Evolutionary conservation across 2,113 vertebrate species (phyloP).

Genomic region (Drymodes brunneopygia): DNA sequence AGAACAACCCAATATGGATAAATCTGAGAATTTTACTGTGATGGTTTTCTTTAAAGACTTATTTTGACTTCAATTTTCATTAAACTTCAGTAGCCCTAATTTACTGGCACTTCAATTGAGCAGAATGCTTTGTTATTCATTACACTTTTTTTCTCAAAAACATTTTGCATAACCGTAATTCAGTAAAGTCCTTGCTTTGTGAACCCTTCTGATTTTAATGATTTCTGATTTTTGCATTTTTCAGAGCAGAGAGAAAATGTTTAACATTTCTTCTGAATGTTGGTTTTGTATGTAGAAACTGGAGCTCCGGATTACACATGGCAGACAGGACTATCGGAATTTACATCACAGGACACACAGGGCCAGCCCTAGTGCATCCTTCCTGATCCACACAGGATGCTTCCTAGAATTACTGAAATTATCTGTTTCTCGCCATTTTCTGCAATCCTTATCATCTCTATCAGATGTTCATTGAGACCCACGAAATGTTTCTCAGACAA

Average conservation of each 20-base stretch:
- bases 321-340: not conserved
- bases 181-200: not conserved
- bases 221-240: not conserved
- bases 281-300: fast-evolving
- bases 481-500: not conserved
- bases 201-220: not conserved
- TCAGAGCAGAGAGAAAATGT: not conserved
- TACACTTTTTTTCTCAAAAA: not conserved
- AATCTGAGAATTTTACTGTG: not conserved
- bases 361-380: not conserved
- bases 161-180: not conserved
- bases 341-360: not conserved
- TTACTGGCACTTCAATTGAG: not conserved
- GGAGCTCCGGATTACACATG: not conserved
- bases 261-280: not conserved
- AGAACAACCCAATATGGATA: not conserved
- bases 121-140: not conserved
- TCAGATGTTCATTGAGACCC: fast-evolving
- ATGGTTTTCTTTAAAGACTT: not conserved
- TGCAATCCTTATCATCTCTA: not conserved
- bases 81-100: not conserved
- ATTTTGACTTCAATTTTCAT: not conserved
- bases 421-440: not conserved
- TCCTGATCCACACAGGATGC: not conserved
- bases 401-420: not conserved